These are phyloP conservation scores for Ectobius pallidus DNA, from an alignment of 2,888 invertebrate species.

Conservation along the genomic window DNA sequence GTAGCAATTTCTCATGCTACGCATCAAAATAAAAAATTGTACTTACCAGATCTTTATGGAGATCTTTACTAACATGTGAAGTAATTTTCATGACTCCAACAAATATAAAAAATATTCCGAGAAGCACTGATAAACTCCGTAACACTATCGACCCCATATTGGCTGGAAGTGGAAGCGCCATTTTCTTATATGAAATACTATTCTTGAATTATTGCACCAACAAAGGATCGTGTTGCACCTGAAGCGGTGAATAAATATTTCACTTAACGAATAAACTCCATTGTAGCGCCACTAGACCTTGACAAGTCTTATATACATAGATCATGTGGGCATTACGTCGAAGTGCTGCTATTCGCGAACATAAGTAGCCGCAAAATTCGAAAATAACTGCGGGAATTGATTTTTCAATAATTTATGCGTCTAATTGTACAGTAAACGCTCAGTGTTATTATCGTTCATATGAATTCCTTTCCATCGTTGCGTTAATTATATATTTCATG, in stretches of 20 bases:
- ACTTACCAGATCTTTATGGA: conserved; percentile 95
- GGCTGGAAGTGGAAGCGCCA: conserved; percentile 25
- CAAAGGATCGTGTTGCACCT: neutral
- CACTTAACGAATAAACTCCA: neutral
- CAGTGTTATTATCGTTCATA: too few relatives aligned
- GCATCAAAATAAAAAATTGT: conserved; percentile 13
- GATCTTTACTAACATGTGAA: conserved; percentile 89
- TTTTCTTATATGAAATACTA: neutral
- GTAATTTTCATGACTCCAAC: conserved; percentile 93
- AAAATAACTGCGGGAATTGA: too few relatives aligned
- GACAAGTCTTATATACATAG: neutral
- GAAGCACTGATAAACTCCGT: conserved; percentile 86
- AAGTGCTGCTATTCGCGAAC: conserved; percentile 20
- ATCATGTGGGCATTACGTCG: neutral
- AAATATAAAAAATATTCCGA: conserved; percentile 94
- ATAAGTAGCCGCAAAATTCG: conserved; percentile 20
- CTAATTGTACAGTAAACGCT: too few relatives aligned
- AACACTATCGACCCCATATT: conserved; percentile 78
- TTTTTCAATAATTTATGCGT: too few relatives aligned
- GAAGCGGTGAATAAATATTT: neutral
- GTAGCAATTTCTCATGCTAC: too few relatives aligned
- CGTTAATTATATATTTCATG: too few relatives aligned
- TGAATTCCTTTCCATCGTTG: too few relatives aligned
- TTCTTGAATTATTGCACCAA: neutral
- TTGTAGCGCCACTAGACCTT: neutral